Percentiles rank a stretch among this genome's conserved stretches.
phyloP scores from a whole-genome alignment of 92 coral and sea anemone species.

The Phymanthus crucifer region DNA sequence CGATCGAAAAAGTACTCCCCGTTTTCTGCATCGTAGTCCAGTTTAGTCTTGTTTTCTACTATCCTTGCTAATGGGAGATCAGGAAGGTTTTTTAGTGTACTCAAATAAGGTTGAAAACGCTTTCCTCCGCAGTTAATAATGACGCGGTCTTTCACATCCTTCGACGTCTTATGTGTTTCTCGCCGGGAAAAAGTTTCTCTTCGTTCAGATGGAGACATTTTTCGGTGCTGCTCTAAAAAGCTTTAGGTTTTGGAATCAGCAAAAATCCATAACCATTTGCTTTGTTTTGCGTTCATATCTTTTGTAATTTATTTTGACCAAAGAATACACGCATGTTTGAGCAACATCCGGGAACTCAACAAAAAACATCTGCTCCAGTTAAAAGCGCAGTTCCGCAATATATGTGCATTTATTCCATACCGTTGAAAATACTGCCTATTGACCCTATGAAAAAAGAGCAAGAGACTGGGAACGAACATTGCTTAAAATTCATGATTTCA shows the following conservation, averaged over 20 bases:
- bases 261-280: background rate
- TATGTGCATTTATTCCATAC: background rate
- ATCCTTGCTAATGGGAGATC: constrained; percentile 89
- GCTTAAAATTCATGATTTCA: no score
- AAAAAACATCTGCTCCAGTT: constrained; percentile 28
- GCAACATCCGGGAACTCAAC: constrained; percentile 16
- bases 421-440: background rate
- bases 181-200: constrained; percentile 61
- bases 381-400: no score
- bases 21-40: constrained; percentile 86
- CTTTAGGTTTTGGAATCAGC: background rate
- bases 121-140: constrained; percentile 91
- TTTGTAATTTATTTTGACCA: constrained; percentile 19
- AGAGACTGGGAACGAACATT: no score
- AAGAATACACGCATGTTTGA: background rate
- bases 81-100: constrained; percentile 84
- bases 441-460: background rate
- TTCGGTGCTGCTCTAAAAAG: no score
- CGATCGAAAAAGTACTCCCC: constrained; percentile 96
- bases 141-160: constrained; percentile 65
- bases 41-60: constrained; percentile 76
- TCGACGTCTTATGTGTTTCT: constrained; percentile 53
- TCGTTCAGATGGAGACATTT: constrained; percentile 73
- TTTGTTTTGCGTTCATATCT: background rate
- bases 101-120: constrained; percentile 84